Conservation (phyloP, 1,140 invertebrate genomes). For the Trichoplusia ni region DNA sequence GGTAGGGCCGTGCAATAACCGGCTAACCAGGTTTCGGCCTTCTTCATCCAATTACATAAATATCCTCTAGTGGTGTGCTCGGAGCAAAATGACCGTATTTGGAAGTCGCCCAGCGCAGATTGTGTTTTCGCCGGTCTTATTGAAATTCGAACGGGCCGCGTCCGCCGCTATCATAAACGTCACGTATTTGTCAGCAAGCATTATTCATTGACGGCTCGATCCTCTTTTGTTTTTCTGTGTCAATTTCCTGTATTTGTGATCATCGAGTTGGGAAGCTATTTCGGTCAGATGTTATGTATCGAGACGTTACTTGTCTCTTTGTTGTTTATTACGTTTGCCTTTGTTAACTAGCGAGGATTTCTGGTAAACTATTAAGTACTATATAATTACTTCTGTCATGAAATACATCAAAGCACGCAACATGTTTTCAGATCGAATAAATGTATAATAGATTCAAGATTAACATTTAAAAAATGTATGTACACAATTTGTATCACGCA, state of each 20-base stretch:
- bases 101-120: slow-evolving; percentile 46
- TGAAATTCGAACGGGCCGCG: slow-evolving; percentile 29
- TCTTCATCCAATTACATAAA: slow-evolving; percentile 25
- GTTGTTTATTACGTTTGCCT: no score
- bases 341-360: no score
- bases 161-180: slow-evolving; percentile 29
- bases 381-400: no score
- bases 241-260: slow-evolving; percentile 2
- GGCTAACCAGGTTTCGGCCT: slow-evolving; percentile 22
- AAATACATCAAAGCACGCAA: no score
- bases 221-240: not conserved
- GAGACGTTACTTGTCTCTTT: no score
- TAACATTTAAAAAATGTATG: no score
- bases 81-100: slow-evolving; percentile 39
- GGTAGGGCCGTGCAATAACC: slow-evolving; percentile 20
- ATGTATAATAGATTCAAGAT: no score
- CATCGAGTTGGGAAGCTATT: not conserved
- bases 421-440: no score
- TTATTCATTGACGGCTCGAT: slow-evolving; percentile 17
- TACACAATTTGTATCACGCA: slow-evolving; percentile 1
- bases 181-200: slow-evolving; percentile 39
- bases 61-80: slow-evolving; percentile 11
- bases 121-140: slow-evolving; percentile 42
- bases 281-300: no score
- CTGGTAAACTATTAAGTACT: no score